Percentiles rank a stretch among this genome's conserved stretches.
These are phyloP conservation scores for Ceratina calcarata DNA, from an alignment of 1,140 invertebrate genomes.

Conservation along the genomic window DNA sequence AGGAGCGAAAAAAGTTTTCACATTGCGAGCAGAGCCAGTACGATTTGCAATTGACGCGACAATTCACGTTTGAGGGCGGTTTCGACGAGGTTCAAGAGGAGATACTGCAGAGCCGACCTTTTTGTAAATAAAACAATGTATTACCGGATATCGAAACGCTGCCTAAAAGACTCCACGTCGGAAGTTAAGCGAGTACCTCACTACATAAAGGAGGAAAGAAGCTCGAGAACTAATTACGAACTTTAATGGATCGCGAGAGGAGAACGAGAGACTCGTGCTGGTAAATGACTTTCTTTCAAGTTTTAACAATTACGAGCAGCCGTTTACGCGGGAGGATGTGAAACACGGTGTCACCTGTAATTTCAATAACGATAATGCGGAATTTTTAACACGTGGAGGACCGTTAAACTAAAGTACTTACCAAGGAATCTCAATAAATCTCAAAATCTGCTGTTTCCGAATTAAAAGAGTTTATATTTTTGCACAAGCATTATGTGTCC, in stretches of 20 bases:
- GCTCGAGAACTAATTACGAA: conserved; percentile 45
- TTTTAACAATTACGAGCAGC: conserved; percentile 22
- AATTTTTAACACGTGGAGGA: background rate
- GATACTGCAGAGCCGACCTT: background rate
- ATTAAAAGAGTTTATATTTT: too few relatives aligned
- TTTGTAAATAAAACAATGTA: conserved; percentile 37
- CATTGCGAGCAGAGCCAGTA: conserved; percentile 46
- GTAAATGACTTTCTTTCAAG: conserved; percentile 12
- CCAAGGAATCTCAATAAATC: background rate
- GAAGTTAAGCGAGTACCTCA: background rate
- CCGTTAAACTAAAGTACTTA: background rate
- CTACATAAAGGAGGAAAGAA: background rate
- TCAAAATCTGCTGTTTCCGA: too few relatives aligned
- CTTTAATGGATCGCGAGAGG: conserved; percentile 37
- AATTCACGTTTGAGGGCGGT: conserved; percentile 46
- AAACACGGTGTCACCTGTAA: background rate
- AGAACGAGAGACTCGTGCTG: background rate
- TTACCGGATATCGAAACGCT: background rate
- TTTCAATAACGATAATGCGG: background rate
- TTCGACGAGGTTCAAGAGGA: conserved; percentile 35
- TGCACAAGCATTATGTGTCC: too few relatives aligned
- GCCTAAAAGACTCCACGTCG: background rate
- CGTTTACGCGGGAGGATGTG: background rate
- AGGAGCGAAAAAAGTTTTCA: conserved; percentile 57
- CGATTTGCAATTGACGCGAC: conserved; percentile 61